phyloP scores from a whole-genome alignment of 2,113 vertebrate genomes.

The Trichechus manatus region DNA sequence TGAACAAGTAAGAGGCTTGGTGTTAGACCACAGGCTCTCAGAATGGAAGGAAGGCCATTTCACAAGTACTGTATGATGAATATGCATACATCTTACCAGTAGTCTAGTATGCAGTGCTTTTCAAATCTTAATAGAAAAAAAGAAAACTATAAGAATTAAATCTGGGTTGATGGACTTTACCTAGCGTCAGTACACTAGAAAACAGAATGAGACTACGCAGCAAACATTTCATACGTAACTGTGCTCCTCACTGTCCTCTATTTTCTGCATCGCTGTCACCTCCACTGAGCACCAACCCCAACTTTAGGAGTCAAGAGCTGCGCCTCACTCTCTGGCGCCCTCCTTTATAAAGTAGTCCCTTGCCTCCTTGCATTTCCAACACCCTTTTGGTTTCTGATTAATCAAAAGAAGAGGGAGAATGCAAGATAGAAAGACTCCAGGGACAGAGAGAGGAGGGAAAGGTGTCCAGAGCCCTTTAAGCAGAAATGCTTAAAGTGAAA shows the following conservation, averaged over 20 bases:
- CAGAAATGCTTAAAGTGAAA: constrained; percentile 47
- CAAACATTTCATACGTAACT: not conserved
- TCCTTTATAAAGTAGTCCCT: constrained; percentile 29
- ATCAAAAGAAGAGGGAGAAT: not conserved
- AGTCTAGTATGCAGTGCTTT: not conserved
- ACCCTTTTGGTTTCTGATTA: constrained; percentile 39
- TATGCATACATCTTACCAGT: not conserved
- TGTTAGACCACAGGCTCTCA: constrained; percentile 10
- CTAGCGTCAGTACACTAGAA: not conserved
- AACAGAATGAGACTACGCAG: not conserved
- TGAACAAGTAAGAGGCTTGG: not conserved
- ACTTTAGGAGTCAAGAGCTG: not conserved
- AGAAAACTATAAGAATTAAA: not conserved
- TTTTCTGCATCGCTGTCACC: not conserved
- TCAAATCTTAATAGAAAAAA: constrained; percentile 25
- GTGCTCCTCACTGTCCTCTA: not conserved
- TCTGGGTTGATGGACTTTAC: not conserved
- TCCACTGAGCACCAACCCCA: not conserved
- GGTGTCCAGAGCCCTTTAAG: constrained; percentile 37
- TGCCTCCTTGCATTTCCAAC: constrained; percentile 38
- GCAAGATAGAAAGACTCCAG: constrained; percentile 1
- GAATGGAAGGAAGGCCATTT: not conserved
- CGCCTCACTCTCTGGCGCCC: not conserved
- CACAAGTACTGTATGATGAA: not conserved
- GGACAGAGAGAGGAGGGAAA: not conserved